phyloP scores from a whole-genome alignment of 2,888 invertebrate genomes.

The Empis livida region DNA sequence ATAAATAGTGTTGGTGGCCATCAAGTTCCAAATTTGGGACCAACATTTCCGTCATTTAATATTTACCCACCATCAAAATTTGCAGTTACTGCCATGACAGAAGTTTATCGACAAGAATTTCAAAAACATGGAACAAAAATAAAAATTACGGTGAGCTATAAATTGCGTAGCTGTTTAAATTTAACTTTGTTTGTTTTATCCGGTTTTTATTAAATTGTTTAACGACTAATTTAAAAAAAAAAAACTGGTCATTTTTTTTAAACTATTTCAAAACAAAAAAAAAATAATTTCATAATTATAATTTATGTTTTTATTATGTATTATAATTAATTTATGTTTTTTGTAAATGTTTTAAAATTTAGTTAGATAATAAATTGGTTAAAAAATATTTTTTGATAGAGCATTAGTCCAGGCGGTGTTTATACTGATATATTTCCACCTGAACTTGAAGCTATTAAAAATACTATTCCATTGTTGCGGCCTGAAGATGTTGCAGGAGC shows the following conservation, averaged over 20 bases:
- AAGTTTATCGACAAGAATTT: conserved; percentile 31
- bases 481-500: conserved; percentile 5
- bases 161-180: no score
- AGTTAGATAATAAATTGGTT: no score
- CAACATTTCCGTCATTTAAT: conserved; percentile 14
- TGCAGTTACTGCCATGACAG: conserved; percentile 30
- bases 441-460: conserved; percentile 19
- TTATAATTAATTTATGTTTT: no score
- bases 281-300: no score
- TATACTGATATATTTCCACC: conserved; percentile 20
- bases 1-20: conserved; percentile 35
- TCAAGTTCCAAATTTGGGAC: conserved; percentile 14
- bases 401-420: conserved; percentile 24
- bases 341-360: no score
- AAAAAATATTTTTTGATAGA: conserved; percentile 10
- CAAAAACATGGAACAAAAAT: conserved; percentile 17
- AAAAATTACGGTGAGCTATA: conserved; percentile 17
- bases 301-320: no score
- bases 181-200: no score
- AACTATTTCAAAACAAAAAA: no score
- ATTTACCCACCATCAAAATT: conserved; percentile 30
- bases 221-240: no score
- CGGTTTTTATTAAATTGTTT: no score
- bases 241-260: no score
- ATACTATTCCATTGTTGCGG: neutral